Evolutionary conservation across 2,113 vertebrate species (phyloP), one percentile per base, ranked within the genome.

Genomic region (Tichodroma muraria): DNA sequence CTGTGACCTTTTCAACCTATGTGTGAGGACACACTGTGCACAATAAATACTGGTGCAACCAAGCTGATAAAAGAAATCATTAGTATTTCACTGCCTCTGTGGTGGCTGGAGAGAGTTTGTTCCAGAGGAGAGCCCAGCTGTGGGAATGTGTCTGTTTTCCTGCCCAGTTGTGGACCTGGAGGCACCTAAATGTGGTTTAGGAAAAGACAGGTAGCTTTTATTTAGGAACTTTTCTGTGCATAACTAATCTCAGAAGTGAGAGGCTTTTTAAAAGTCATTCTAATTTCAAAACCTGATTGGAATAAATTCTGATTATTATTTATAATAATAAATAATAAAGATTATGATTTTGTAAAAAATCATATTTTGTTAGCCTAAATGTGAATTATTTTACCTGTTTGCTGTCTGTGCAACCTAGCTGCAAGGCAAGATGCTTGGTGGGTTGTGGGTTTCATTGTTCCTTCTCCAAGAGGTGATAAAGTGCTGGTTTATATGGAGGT

Each of bases 11-110:
- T 8, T 2, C 33, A 76, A 42, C 47, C 47, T 69, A 8, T 0
- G 2, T 59, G 30, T 68, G 61, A 35, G 3, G 8, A 63, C 10
- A 4, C 0, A 0, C 60, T 91, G 25, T 11, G 20, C 61, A 21
- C 44, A 37, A 31, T n/a, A 73, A 72, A 56, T 88, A 27, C 31
- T 40, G 31, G 57, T 80, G 33, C 1, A 3, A 79, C 31, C 28
- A n/a, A 64, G 35, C 42, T 80, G 68, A 59, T 70, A 42, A 89
- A 84, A n/a, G 15, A 72, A 57, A 18, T 73, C 63, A 22, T 82
- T 68, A 33, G 18, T 60, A 40, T 89, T 94, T 91, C 80, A 38
- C 20, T 77, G 50, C 30, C 40, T 45, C 33, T 6, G 1, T 2
- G 2, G 13, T 68, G 30, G 8, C 66, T 91, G 64, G 38, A 59